These are phyloP conservation scores for Spilogale gracilis DNA, from an alignment of 2,113 vertebrate genomes.

Conservation along the genomic window DNA sequence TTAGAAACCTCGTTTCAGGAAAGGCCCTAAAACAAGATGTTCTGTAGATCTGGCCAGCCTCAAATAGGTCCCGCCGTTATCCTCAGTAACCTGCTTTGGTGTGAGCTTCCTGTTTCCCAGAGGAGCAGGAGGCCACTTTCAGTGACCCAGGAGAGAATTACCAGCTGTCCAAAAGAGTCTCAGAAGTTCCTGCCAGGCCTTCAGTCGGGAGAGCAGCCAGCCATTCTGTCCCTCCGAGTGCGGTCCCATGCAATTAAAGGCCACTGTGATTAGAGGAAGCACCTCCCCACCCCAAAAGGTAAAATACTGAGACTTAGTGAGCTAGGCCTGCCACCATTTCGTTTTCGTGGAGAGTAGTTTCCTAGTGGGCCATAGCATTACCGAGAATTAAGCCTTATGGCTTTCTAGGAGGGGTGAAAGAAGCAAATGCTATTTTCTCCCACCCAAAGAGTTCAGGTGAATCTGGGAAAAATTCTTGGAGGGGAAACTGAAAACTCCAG, in stretches of 20 bases:
- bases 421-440: background rate
- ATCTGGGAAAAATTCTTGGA: background rate
- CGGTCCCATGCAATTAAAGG: background rate
- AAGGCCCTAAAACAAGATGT: background rate
- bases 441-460: background rate
- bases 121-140: background rate
- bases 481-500: background rate
- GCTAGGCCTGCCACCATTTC: background rate
- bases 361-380: background rate
- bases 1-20: background rate
- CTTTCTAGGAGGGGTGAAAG: background rate
- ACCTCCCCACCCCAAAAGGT: background rate
- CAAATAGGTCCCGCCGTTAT: too few species aligned
- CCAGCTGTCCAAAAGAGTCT: background rate
- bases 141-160: background rate
- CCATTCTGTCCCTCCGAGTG: background rate
- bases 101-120: background rate
- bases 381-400: background rate
- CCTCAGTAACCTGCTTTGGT: background rate
- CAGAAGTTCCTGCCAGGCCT: background rate
- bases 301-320: background rate
- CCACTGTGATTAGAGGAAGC: background rate
- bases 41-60: too few species aligned
- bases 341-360: background rate
- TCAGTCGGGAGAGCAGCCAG: background rate